phyloP scores from a whole-genome alignment of 2,797 vertebrate species.

The Echeneis naucrates region DNA sequence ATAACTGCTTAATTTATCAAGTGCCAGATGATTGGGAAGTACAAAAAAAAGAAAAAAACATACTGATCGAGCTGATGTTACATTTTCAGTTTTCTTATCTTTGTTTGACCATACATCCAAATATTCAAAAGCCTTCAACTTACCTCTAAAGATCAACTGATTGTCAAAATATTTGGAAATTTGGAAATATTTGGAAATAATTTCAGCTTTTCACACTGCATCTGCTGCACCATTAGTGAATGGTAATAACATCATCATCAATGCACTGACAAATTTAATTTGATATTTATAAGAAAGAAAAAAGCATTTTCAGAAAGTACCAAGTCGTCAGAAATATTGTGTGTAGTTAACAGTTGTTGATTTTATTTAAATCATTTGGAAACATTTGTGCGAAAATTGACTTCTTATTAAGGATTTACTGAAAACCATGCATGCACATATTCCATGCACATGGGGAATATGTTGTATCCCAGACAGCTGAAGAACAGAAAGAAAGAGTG shows the following conservation, averaged over 20 bases:
- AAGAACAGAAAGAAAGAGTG: too few relatives aligned
- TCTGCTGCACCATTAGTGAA: background rate
- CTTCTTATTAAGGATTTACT: background rate
- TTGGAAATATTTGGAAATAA: background rate
- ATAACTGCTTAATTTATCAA: too few relatives aligned
- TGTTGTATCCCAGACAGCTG: background rate
- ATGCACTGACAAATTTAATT: background rate
- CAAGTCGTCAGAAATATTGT: background rate
- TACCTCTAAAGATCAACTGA: too few relatives aligned
- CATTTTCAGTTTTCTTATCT: background rate
- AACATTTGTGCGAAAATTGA: background rate
- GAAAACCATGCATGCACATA: background rate
- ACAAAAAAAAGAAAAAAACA: too few relatives aligned
- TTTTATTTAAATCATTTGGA: background rate
- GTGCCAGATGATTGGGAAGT: too few relatives aligned
- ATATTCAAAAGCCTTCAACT: background rate
- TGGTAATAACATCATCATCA: background rate
- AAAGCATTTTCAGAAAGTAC: background rate
- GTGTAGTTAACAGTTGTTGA: background rate
- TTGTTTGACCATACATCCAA: background rate
- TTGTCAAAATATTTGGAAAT: too few relatives aligned
- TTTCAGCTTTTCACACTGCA: background rate
- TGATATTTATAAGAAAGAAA: background rate
- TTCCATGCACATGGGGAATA: background rate
- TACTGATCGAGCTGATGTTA: background rate